These are phyloP conservation scores for Hirtodrosophila alboralis DNA, from an alignment of 2,888 invertebrate genomes.

Conservation along the genomic window DNA sequence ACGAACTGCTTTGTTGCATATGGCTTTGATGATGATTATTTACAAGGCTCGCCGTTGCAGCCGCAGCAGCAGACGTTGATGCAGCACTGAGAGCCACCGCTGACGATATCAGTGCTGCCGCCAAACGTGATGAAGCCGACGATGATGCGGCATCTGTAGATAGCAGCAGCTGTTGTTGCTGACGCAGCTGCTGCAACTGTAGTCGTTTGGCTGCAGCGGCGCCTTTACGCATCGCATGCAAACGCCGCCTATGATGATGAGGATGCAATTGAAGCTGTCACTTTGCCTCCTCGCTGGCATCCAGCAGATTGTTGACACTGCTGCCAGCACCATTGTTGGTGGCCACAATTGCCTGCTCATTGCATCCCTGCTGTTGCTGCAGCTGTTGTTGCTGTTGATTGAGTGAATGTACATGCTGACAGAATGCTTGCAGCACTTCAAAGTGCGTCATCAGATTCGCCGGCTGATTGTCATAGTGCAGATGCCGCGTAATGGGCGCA, in stretches of 20 bases:
- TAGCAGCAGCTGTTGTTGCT: conserved; percentile 57
- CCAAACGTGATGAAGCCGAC: conserved; percentile 72
- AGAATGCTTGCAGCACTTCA: conserved; percentile 88
- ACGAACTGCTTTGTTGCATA: conserved; percentile 56
- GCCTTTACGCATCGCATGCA: conserved; percentile 77
- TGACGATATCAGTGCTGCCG: conserved; percentile 69
- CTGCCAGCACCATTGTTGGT: conserved; percentile 59
- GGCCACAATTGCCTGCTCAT: conserved; percentile 61
- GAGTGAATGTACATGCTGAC: conserved; percentile 83
- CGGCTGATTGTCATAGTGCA: conserved; percentile 86
- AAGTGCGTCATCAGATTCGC: conserved; percentile 90
- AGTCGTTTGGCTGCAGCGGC: conserved; percentile 67
- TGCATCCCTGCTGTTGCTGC: conserved; percentile 59
- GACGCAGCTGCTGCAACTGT: conserved; percentile 70
- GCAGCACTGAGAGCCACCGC: conserved; percentile 69
- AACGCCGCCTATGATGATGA: conserved; percentile 80
- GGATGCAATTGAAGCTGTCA: conserved; percentile 82
- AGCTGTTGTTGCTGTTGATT: conserved; percentile 74
- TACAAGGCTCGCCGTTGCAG: conserved; percentile 74
- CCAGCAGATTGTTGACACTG: conserved; percentile 71
- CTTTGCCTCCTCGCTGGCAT: conserved; percentile 82
- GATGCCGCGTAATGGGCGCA: conserved; percentile 87
- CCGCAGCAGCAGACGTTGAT: conserved; percentile 54
- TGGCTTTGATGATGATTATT: conserved; percentile 80
- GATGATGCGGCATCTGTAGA: conserved; percentile 62